Base-by-base conservation (phyloP, 2,113 vertebrate species). In the Pimephales promelas region DNA sequence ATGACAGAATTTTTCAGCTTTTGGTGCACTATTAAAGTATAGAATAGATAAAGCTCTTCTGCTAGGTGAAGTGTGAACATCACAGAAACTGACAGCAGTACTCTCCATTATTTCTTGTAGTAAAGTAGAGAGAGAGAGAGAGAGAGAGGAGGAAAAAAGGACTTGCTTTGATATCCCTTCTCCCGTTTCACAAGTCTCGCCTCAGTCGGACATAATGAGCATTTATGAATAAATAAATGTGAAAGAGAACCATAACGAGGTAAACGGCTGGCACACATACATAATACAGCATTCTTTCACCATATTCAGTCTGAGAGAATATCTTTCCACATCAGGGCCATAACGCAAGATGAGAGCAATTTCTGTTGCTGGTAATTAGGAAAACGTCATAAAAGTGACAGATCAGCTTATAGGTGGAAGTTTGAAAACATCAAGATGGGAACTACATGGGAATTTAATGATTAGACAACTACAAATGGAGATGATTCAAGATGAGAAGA, bases 191-290 rank as follows among this genome's bases (percentile, higher is more conserved):
- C 79, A 47, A 68, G 43, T 79, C 79, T 84, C 43, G 22, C 3
- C 18, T 72, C 83, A 81, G 77, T 74, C 83, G 80, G 26, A 81
- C 77, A 64, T 74, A 61, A 80, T 64, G 77, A 81, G 73, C 79
- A 74, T 71, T 72, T 85, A 85, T 85, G 83, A 85, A 85, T 80
- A 85, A 85, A 85, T 85, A 66, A 85, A 85, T 73, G 61, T 85
- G 77, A 72, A 85, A 61, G 56, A 43, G 77, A 34, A 57, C 9
- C 18, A 52, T 85, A 85, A 81, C 56, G 59, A 85, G 77, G 77
- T 81, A 85, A 85, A 85, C 36, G 83, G 74, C 54, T 79, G 45
- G 28, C 45, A 74, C 31, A 36, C 68, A 24, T 72, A 64, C 28
- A 74, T 62, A 62, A 85, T 73, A 64, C 54, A 74, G 28, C 22